Conservation (phyloP, 2,888 invertebrate species). For the Microctonus aethiopoides region DNA sequence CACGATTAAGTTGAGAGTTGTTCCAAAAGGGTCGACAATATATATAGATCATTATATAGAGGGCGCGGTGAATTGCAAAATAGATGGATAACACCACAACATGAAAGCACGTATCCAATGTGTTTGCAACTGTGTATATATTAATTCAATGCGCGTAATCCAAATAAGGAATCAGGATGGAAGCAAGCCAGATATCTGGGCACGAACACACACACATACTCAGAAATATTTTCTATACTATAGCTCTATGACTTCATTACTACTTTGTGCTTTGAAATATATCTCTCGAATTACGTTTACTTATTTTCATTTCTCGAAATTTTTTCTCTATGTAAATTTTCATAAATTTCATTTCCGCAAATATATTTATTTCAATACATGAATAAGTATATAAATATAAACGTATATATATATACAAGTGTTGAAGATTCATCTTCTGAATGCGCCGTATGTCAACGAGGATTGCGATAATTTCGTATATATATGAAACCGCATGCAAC, state of each 20-base stretch:
- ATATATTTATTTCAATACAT: not conserved
- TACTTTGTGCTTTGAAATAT: too few relatives aligned
- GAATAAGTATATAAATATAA: not conserved
- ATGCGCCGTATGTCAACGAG: not conserved
- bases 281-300: too few relatives aligned
- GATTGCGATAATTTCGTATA: not conserved
- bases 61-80: slow-evolving; percentile 42
- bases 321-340: too few relatives aligned
- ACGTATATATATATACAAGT: not conserved
- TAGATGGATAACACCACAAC: slow-evolving; percentile 53
- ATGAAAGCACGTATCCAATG: not conserved
- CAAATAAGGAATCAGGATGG: slow-evolving; percentile 63
- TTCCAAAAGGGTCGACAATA: not conserved
- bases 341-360: too few relatives aligned
- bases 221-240: too few relatives aligned
- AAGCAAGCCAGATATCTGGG: slow-evolving; percentile 42
- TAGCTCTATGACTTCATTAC: too few relatives aligned
- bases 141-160: slow-evolving; percentile 60
- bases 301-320: too few relatives aligned
- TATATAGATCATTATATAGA: not conserved
- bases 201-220: too few relatives aligned
- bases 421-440: slow-evolving; percentile 44
- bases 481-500: slow-evolving; percentile 37
- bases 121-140: slow-evolving; percentile 61
- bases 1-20: not conserved